Conservation (phyloP, 2,888 invertebrate species). For the Odontothrips loti region DNA sequence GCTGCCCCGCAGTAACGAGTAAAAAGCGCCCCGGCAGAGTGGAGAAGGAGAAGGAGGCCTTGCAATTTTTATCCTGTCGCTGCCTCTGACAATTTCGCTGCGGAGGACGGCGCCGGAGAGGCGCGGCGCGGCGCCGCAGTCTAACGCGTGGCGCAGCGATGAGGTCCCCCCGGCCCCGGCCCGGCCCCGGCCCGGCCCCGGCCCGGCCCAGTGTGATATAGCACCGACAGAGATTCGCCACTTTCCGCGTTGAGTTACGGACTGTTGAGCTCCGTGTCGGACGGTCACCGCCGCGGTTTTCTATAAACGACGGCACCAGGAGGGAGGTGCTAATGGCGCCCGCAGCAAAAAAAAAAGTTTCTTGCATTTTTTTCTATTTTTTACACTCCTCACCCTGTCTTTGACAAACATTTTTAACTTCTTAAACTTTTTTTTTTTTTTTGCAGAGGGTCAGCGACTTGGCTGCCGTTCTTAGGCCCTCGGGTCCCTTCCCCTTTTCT, state of each 20-base stretch:
- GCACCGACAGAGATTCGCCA: neutral
- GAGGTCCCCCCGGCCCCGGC: neutral
- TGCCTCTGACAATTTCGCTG: too few species aligned
- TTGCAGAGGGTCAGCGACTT: too few species aligned
- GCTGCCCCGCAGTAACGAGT: neutral
- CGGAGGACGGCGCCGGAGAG: too few species aligned
- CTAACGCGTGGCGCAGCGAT: neutral
- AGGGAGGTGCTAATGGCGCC: neutral
- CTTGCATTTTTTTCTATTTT: too few species aligned
- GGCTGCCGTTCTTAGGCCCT: too few species aligned
- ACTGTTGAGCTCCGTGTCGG: neutral
- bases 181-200: neutral
- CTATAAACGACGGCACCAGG: neutral
- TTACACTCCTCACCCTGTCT: too few species aligned
- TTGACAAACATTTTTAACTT: too few species aligned
- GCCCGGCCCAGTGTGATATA: neutral
- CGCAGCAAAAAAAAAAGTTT: too few species aligned
- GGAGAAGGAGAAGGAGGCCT: neutral
- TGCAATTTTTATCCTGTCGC: constrained; percentile 6
- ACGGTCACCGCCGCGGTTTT: neutral
- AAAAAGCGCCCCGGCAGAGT: neutral
- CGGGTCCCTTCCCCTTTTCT: neutral
- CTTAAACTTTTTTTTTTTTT: too few species aligned
- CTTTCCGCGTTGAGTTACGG: neutral
- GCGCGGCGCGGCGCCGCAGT: neutral